Evolutionary conservation across 2,888 invertebrate genomes (phyloP).

Genomic region (Orgyia antiqua): DNA sequence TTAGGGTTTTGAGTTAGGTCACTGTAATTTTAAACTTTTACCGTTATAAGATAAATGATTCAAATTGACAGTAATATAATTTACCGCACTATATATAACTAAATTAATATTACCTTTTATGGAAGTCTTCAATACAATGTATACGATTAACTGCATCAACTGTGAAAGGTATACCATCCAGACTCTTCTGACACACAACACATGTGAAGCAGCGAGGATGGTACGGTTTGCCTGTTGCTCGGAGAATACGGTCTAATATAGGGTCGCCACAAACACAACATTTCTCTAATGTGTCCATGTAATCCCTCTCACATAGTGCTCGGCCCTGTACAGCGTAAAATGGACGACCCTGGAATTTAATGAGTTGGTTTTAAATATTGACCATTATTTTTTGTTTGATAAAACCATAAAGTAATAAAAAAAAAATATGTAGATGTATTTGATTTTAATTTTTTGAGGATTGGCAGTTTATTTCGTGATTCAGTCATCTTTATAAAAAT

Average conservation of each 20-base stretch:
- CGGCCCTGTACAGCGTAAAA: slow-evolving; percentile 97
- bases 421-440: too few relatives aligned
- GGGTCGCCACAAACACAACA: slow-evolving; percentile 97
- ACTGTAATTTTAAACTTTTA: too few relatives aligned
- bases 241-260: slow-evolving; percentile 94
- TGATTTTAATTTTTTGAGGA: too few relatives aligned
- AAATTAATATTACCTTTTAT: slow-evolving; percentile 96
- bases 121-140: slow-evolving; percentile 99
- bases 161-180: slow-evolving; percentile 99
- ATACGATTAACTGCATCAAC: slow-evolving; percentile 98
- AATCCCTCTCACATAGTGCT: slow-evolving; percentile 97
- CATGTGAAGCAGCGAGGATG: slow-evolving; percentile 98
- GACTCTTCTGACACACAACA: slow-evolving; percentile 94
- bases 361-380: too few relatives aligned
- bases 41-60: too few relatives aligned
- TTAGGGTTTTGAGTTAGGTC: too few relatives aligned
- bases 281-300: slow-evolving; percentile 96
- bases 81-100: too few relatives aligned
- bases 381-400: too few relatives aligned
- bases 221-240: slow-evolving; percentile 98
- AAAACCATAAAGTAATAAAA: too few relatives aligned
- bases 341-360: slow-evolving; percentile 85
- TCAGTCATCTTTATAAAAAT: too few relatives aligned
- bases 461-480: too few relatives aligned
- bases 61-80: too few relatives aligned